Evolutionary conservation across 2,888 invertebrate species (phyloP), one percentile per base, ranked within the genome.

Genomic region (Catocala fraxini): DNA sequence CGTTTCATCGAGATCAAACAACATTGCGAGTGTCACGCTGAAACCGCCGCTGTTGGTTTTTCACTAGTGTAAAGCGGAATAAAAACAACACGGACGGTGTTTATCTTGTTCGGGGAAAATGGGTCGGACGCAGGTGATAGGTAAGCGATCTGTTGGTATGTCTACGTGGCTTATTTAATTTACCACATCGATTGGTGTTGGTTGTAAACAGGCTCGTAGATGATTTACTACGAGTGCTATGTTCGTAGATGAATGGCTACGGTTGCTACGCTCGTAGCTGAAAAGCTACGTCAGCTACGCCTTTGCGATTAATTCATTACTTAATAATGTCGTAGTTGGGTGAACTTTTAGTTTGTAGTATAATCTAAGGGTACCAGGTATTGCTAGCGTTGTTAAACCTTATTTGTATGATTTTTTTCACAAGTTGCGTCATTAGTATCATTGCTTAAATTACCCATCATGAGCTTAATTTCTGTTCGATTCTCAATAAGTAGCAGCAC

Each of bases 101-200:
- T 68, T 49, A 52, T 25, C 65, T 51, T 57, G 49, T 55, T 25
- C 55, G 52, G 45, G 45, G 13, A 43, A 49, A 12, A 52, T 46
- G 46, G 46, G 46, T 46, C 39, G 10, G 41, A 49, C 49, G 9
- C 65, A 71, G 62, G 52, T 65, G 71, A 71, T 71, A 52, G 49
- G 51, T 47, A 56, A 56, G 58, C 71, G 59, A 71, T 59, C 46
- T 56, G 64, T 58, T 54, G 15, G 46, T 68, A 55, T 46, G 65
- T 68, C 52, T 71, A 68, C 42, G 51, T 65, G 51, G 59, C 68
- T 68, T 71, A 65, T 71, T 62, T 72, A 71, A 62, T 62, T 46
- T 15, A 0, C 46, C 45, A 5, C 15, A 15, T 7, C 35, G 35
- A 39, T 39, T 39, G 35, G 7, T 9, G 35, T 39, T 9, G 35